Evolutionary conservation across 1,140 invertebrate genomes (phyloP).

Genomic region (Papilio aristodemus): DNA sequence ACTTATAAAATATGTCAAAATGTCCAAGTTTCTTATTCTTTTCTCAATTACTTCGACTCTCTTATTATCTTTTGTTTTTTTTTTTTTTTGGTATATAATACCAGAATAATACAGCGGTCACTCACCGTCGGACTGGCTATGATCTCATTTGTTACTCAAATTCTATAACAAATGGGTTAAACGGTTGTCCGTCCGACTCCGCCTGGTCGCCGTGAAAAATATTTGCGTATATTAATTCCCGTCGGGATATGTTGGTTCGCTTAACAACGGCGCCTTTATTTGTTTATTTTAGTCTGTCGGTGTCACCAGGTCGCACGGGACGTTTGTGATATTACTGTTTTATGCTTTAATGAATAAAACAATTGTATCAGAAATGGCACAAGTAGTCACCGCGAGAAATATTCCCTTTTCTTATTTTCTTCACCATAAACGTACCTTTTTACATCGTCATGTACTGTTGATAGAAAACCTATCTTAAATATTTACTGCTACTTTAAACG

Average conservation of each 20-base stretch:
- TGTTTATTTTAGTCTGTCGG: conserved; percentile 23
- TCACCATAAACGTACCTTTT: no score
- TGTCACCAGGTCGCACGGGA: not conserved
- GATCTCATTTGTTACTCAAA: not conserved
- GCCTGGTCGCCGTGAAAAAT: not conserved
- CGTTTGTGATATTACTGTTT: not conserved
- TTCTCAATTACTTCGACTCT: no score
- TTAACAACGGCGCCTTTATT: not conserved
- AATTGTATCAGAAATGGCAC: not conserved
- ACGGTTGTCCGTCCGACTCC: not conserved
- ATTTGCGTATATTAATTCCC: conserved; percentile 14
- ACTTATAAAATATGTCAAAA: no score
- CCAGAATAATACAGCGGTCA: not conserved
- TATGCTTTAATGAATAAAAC: not conserved
- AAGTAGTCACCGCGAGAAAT: no score
- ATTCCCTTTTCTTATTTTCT: no score
- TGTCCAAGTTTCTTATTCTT: no score
- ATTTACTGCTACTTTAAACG: no score
- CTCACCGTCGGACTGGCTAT: not conserved
- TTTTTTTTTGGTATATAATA: no score
- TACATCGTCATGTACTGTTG: no score
- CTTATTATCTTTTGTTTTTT: no score
- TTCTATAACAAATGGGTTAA: conserved; percentile 1
- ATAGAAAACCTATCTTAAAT: no score
- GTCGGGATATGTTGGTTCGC: not conserved